Conservation (phyloP, 2,888 invertebrate species). For the Lithodes maja region DNA sequence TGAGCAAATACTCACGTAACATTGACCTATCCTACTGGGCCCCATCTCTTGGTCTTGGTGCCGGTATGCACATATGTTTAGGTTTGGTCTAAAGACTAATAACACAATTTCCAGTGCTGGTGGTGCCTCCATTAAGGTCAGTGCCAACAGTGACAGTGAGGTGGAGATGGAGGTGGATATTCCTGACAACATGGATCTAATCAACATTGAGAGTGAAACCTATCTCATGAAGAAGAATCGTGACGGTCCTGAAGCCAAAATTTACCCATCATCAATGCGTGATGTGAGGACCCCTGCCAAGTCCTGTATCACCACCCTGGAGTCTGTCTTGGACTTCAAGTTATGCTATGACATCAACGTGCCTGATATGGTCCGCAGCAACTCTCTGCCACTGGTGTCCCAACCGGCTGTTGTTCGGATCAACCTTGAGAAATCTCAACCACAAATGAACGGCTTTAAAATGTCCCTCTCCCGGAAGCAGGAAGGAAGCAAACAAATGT, state of each 20-base stretch:
- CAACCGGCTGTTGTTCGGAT: constrained; percentile 7
- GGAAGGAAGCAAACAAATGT: background rate
- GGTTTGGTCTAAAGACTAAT: constrained; percentile 31
- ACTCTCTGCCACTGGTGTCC: constrained; percentile 33
- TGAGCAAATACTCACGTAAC: constrained; percentile 59
- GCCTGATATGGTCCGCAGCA: constrained; percentile 44
- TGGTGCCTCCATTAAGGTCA: constrained; percentile 15
- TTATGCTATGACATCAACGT: constrained; percentile 45
- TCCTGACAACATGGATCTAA: constrained; percentile 47
- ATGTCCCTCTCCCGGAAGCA: background rate
- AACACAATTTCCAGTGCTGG: constrained; percentile 26
- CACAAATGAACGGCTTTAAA: constrained; percentile 29
- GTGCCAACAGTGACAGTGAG: background rate
- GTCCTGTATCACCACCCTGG: constrained; percentile 34
- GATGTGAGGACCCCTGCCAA: background rate
- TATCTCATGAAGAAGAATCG: constrained; percentile 33
- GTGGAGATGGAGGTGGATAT: constrained; percentile 29
- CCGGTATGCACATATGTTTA: constrained; percentile 20
- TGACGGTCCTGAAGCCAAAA: constrained; percentile 18
- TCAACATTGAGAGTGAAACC: constrained; percentile 34
- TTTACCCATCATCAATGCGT: constrained; percentile 37
- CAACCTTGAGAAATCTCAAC: constrained; percentile 28
- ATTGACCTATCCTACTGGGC: constrained; percentile 58
- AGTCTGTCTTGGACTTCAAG: constrained; percentile 37
- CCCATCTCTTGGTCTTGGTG: constrained; percentile 50